These are phyloP conservation scores for Drosophila rubida DNA, from an alignment of 2,888 invertebrate genomes.

Conservation along the genomic window DNA sequence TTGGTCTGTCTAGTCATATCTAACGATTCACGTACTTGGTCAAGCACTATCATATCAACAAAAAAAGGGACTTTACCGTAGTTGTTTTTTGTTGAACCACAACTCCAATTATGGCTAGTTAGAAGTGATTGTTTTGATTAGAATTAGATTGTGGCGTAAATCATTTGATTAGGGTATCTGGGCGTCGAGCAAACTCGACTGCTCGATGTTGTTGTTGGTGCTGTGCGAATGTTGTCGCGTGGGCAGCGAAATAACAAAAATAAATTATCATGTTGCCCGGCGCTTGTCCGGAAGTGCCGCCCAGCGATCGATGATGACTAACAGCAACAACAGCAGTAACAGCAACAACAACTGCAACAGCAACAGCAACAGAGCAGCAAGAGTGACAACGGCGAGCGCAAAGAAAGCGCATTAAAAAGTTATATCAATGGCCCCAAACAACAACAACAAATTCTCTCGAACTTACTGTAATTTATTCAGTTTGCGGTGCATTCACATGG, in stretches of 20 bases:
- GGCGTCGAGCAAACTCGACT: not conserved
- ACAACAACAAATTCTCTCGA: constrained; percentile 67
- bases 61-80: too few relatives aligned
- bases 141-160: too few relatives aligned
- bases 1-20: too few relatives aligned
- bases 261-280: constrained; percentile 64
- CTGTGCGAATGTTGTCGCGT: constrained; percentile 41
- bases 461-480: constrained; percentile 84
- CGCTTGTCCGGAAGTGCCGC: constrained; percentile 68
- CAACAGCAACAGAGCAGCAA: constrained; percentile 21
- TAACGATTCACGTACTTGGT: too few relatives aligned
- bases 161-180: too few relatives aligned
- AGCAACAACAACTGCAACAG: constrained; percentile 15
- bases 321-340: constrained; percentile 19
- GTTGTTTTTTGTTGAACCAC: not conserved
- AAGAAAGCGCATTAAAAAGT: constrained; percentile 12
- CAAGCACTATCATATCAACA: too few relatives aligned
- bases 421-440: constrained; percentile 38
- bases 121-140: too few relatives aligned
- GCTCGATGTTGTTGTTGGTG: constrained; percentile 5
- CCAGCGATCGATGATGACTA: constrained; percentile 45
- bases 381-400: not conserved
- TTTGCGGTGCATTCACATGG: constrained; percentile 85
- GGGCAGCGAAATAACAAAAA: constrained; percentile 49
- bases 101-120: too few relatives aligned